These are phyloP conservation scores for Podarcis raffonei DNA, from an alignment of 2,113 vertebrate genomes.

Conservation along the genomic window DNA sequence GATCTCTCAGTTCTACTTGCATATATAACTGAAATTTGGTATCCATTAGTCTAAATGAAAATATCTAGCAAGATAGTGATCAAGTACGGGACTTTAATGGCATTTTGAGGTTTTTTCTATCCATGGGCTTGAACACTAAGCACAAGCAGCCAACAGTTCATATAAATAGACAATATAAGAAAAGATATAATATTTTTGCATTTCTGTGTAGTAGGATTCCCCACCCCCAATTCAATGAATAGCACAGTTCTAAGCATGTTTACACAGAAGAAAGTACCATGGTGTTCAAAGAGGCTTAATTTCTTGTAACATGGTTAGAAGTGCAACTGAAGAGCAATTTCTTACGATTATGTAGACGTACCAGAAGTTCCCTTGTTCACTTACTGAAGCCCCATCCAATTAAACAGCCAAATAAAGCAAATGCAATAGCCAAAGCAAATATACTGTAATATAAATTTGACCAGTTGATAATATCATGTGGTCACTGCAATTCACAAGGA, in stretches of 20 bases:
- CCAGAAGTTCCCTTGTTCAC: neutral
- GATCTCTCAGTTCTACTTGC: neutral
- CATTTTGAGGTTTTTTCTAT: neutral
- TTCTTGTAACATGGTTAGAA: neutral
- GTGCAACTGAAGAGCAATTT: neutral
- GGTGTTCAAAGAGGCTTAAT: too few species aligned
- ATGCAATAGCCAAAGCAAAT: neutral
- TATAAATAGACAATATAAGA: neutral
- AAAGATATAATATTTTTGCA: neutral
- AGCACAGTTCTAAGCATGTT: neutral
- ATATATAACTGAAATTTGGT: neutral
- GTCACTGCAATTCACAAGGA: neutral
- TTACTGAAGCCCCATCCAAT: neutral
- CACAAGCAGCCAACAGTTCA: neutral
- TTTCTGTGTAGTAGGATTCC: neutral
- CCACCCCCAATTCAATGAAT: neutral
- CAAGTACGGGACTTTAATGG: neutral
- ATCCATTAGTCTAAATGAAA: neutral
- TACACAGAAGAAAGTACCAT: neutral
- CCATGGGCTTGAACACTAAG: too few species aligned
- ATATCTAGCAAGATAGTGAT: neutral
- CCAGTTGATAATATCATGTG: neutral
- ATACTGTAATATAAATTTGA: constrained; percentile 4
- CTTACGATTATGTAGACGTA: neutral
- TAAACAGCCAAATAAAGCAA: neutral